These are phyloP conservation scores for Varroa destructor DNA, from an alignment of 1,140 invertebrate genomes.

Conservation along the genomic window DNA sequence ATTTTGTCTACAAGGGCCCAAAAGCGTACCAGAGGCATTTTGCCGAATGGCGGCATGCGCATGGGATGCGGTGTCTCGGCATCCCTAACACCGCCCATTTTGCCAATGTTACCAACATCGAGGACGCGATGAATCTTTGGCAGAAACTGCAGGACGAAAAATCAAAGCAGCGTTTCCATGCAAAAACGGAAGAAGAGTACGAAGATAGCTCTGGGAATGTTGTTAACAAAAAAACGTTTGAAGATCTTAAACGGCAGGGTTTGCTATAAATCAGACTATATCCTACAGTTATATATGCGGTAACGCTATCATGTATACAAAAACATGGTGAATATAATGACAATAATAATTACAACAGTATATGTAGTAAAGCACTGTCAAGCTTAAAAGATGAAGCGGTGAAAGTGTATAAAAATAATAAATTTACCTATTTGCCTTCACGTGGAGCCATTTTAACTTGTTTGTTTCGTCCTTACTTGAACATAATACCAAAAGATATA, in stretches of 20 bases:
- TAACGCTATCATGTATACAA: neutral
- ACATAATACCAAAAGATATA: too few species aligned
- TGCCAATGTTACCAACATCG: constrained; percentile 97
- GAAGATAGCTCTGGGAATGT: constrained; percentile 98
- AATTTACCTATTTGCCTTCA: neutral
- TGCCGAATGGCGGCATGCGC: constrained; percentile 97
- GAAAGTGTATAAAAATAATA: too few species aligned
- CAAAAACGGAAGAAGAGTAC: constrained; percentile 85
- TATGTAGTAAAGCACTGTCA: neutral
- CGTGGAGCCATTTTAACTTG: neutral
- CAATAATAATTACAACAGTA: constrained; percentile 4
- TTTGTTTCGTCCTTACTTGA: constrained; percentile 2
- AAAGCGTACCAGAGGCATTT: constrained; percentile 99
- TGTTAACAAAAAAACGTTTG: constrained; percentile 93
- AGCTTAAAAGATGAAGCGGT: too few species aligned
- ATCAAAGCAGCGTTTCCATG: constrained; percentile 85
- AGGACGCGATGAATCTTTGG: constrained; percentile 93
- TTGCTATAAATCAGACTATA: constrained; percentile 52
- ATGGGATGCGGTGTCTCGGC: constrained; percentile 95
- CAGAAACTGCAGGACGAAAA: constrained; percentile 90
- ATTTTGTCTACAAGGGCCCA: constrained; percentile 95
- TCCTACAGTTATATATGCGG: constrained; percentile 9
- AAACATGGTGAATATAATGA: neutral
- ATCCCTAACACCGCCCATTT: constrained; percentile 99
- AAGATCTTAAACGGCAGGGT: constrained; percentile 95